phyloP scores from a whole-genome alignment of 2,113 vertebrate genomes.

The Cnemophilus loriae region DNA sequence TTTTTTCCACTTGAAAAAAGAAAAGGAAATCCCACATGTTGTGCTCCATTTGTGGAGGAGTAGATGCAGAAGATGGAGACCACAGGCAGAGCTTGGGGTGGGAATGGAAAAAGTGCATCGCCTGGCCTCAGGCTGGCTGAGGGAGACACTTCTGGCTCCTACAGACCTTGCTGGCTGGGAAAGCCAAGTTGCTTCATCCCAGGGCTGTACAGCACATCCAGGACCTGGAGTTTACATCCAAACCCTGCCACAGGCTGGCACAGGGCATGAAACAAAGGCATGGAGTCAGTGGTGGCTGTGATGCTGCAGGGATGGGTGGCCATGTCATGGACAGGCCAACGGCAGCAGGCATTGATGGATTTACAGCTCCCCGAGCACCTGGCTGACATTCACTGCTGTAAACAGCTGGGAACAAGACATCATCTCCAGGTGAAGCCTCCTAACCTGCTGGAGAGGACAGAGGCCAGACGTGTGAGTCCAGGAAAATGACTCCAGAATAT shows the following conservation, averaged over 20 bases:
- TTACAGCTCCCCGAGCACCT: accelerated
- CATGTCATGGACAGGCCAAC: accelerated
- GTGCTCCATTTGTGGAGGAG: background rate
- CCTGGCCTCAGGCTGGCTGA: background rate
- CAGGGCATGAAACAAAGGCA: background rate
- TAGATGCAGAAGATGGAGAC: background rate
- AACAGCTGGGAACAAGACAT: background rate
- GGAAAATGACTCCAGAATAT: accelerated
- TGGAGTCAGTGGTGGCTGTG: accelerated
- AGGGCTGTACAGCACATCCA: background rate
- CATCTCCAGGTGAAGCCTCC: background rate
- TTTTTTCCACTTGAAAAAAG: background rate
- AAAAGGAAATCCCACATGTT: background rate
- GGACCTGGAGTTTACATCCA: background rate
- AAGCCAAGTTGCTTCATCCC: conserved; percentile 3
- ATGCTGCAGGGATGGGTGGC: background rate
- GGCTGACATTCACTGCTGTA: background rate
- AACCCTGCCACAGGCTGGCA: background rate
- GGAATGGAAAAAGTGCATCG: conserved; percentile 1
- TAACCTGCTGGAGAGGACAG: background rate
- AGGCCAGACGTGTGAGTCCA: background rate
- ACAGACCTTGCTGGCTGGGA: background rate
- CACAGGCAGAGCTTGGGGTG: background rate
- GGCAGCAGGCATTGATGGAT: background rate
- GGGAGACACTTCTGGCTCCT: background rate